phyloP scores from a whole-genome alignment of 2,888 invertebrate genomes.

The Artemia sp. region DNA sequence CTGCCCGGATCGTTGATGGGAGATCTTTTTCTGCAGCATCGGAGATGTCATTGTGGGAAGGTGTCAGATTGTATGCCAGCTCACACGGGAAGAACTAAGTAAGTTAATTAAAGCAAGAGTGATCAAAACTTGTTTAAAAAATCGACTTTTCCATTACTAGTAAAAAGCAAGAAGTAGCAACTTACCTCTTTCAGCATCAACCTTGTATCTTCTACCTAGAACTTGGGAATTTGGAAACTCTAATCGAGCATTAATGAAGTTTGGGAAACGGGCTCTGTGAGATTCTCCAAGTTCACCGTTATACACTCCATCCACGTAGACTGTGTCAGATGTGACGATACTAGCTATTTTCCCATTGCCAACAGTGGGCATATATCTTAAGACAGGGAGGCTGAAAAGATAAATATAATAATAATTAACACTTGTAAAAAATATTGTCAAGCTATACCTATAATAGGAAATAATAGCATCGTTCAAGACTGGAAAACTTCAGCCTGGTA shows the following conservation, averaged over 20 bases:
- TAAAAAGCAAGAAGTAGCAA: background rate
- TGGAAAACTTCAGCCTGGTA: too few species aligned
- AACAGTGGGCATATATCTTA: conserved; percentile 25
- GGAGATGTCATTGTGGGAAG: too few species aligned
- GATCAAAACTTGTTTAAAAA: background rate
- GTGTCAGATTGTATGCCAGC: too few species aligned
- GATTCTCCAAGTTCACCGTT: conserved; percentile 27
- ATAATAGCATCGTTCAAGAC: too few species aligned
- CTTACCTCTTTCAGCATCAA: conserved; percentile 26
- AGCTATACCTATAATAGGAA: too few species aligned
- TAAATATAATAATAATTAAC: background rate
- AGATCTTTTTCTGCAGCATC: too few species aligned
- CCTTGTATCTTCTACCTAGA: conserved; percentile 23
- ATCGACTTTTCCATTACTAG: background rate
- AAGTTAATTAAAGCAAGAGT: too few species aligned
- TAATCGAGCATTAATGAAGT: conserved; percentile 26
- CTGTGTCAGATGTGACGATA: conserved; percentile 26
- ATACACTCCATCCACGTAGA: conserved; percentile 28
- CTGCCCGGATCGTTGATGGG: too few species aligned
- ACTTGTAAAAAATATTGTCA: background rate
- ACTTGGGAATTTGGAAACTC: background rate
- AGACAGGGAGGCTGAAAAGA: conserved; percentile 17
- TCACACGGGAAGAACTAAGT: too few species aligned
- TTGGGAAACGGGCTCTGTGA: conserved; percentile 27
- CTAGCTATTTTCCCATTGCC: conserved; percentile 28